A percentile compares a stretch with the other conserved stretches of the same genome.
Evolutionary conservation across 1,140 invertebrate species (phyloP).

Genomic region (Neodiprion lecontei): DNA sequence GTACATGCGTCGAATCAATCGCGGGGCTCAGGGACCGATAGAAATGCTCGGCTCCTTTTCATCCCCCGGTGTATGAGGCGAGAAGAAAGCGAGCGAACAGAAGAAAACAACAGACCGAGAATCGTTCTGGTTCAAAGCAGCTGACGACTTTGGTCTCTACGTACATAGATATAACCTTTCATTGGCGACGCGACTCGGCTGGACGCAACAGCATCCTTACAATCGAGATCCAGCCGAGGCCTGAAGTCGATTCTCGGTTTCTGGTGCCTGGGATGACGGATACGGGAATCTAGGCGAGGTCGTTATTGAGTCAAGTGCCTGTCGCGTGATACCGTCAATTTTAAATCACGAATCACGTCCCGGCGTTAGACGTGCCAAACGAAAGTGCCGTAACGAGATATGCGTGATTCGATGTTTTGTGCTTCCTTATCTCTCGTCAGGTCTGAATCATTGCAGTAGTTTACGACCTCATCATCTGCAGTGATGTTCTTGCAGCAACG

Average conservation of each 20-base stretch:
- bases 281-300: neutral
- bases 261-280: neutral
- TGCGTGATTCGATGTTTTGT: too few relatives aligned
- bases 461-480: too few relatives aligned
- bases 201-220: neutral
- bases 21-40: slow-evolving; percentile 29
- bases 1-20: slow-evolving; percentile 34
- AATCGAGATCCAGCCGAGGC: neutral
- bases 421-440: too few relatives aligned
- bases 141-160: neutral
- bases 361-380: too few relatives aligned
- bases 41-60: slow-evolving; percentile 8
- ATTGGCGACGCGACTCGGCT: too few relatives aligned
- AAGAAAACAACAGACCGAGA: neutral
- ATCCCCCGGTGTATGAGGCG: neutral
- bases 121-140: neutral
- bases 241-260: neutral
- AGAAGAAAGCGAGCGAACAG: neutral
- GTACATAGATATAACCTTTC: too few relatives aligned
- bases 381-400: too few relatives aligned
- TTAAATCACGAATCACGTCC: neutral
- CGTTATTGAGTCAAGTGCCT: neutral
- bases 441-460: too few relatives aligned
- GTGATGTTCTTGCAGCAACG: too few relatives aligned
- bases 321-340: neutral